Evolutionary conservation across 2,888 invertebrate species (phyloP), one percentile per base, ranked within the genome.

Genomic region (Platycheirus albimanus): DNA sequence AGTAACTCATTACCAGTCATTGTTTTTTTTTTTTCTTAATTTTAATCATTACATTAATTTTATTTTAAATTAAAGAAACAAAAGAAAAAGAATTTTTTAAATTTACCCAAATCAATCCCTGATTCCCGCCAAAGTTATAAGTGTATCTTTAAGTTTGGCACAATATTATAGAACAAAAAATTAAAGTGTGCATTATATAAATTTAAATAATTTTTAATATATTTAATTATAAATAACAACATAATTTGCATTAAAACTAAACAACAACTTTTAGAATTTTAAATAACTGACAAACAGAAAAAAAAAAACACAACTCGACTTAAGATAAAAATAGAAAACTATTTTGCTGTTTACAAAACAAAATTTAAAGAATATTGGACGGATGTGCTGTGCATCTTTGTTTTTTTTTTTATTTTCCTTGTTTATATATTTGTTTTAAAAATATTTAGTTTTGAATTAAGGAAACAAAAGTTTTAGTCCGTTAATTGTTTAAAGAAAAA

Each of bases 1-100:
- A 81, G 77, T 77, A 81, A 81, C 81, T 81, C 63, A 77, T 67
- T 81, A 81, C 81, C 81, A 77, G 81, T 81, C 77, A 77, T 77
- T n/a, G n/a, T n/a, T n/a, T 79, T 76, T 41, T 76, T 76, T 64
- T 19, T 30, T 19, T 13, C n/a, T 2, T 61, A 28, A 38, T 43
- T 36, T 36, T 58, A n/a, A 61, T 17, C 15, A 43, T 64, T 17
- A 54, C 13, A 43, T 58, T 51, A 6, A 17, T 64, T 71, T 56
- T 33, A 36, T n/a, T 61, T 13, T 24, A 24, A 24, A 24, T 15
- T 36, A n/a, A 8, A 8, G 0, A 19, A 43, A 8, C n/a, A 19
- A 36, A 45, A 15, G 36, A 36, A 8, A 20, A 24, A 58, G n/a
- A 24, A 24, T 13, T 38, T 17, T n/a, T 20, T 38, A 38, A 24